phyloP scores from a whole-genome alignment of 2,797 vertebrate species.

The Tympanoctomys barrerae region DNA sequence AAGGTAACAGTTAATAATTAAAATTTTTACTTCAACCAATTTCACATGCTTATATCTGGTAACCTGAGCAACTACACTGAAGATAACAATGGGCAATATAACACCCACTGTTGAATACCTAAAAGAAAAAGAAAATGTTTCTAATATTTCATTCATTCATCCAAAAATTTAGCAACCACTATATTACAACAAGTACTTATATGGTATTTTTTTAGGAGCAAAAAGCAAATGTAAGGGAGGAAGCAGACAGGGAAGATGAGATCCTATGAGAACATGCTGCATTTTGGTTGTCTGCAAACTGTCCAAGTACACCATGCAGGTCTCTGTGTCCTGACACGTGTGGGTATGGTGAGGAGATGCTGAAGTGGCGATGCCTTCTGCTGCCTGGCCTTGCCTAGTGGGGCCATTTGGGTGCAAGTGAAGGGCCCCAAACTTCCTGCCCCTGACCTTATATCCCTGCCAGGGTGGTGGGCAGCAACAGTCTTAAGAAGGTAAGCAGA shows the following conservation, averaged over 20 bases:
- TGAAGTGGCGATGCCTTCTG: neutral
- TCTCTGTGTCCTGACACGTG: neutral
- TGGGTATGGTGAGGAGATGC: neutral
- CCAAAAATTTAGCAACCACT: neutral
- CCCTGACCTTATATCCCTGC: neutral
- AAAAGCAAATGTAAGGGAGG: neutral
- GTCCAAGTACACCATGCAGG: neutral
- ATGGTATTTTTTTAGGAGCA: conserved; percentile 11
- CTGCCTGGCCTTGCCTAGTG: fast-evolving
- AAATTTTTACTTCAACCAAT: too few species aligned
- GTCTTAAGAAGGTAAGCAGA: neutral
- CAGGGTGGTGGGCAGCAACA: neutral
- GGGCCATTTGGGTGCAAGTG: neutral
- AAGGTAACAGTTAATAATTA: too few species aligned
- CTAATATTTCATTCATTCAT: neutral
- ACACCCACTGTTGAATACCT: too few species aligned
- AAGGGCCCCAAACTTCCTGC: neutral
- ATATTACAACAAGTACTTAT: neutral
- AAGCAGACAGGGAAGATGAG: neutral
- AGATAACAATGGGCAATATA: too few species aligned
- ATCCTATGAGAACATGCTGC: neutral
- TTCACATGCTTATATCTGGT: too few species aligned
- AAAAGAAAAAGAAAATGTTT: too few species aligned
- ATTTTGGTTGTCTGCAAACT: neutral
- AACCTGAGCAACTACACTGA: too few species aligned